Conservation (phyloP, 2,113 vertebrate species). For the Coracopsis vasa region DNA sequence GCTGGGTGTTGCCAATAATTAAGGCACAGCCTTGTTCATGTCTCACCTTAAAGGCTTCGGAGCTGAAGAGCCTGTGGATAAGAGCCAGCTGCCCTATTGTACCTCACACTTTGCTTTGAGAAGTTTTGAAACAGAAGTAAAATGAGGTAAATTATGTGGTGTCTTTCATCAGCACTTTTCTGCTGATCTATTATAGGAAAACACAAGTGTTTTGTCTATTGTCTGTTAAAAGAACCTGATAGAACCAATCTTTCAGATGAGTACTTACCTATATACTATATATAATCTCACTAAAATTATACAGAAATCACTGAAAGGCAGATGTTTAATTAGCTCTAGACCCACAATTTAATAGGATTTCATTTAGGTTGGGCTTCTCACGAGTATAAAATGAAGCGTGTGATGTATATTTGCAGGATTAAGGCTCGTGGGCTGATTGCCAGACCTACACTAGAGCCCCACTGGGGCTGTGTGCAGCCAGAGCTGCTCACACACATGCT, state of each 20-base stretch:
- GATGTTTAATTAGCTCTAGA: slow-evolving; percentile 32
- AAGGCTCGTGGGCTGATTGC: neutral
- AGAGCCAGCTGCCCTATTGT: slow-evolving; percentile 23
- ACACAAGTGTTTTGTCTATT: neutral
- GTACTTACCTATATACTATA: neutral
- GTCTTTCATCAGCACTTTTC: slow-evolving; percentile 7
- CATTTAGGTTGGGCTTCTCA: slow-evolving; percentile 14
- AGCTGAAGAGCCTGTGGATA: slow-evolving; percentile 13
- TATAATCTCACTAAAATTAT: neutral
- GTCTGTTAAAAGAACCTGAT: neutral
- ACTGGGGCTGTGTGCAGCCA: neutral
- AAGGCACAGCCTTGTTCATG: slow-evolving; percentile 41
- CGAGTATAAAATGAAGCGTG: neutral
- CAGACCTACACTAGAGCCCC: neutral
- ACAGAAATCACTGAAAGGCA: neutral
- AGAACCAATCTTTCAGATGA: neutral
- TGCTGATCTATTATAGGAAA: neutral
- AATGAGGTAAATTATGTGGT: neutral
- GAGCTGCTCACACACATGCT: neutral
- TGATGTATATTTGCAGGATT: slow-evolving; percentile 32
- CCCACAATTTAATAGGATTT: slow-evolving; percentile 16
- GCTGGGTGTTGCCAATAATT: slow-evolving; percentile 64
- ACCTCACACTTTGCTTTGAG: slow-evolving; percentile 1
- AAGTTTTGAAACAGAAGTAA: slow-evolving; percentile 22
- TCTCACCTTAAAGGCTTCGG: slow-evolving; percentile 28